phyloP scores from a whole-genome alignment of 1,140 invertebrate genomes.

The Bombus breviceps region DNA sequence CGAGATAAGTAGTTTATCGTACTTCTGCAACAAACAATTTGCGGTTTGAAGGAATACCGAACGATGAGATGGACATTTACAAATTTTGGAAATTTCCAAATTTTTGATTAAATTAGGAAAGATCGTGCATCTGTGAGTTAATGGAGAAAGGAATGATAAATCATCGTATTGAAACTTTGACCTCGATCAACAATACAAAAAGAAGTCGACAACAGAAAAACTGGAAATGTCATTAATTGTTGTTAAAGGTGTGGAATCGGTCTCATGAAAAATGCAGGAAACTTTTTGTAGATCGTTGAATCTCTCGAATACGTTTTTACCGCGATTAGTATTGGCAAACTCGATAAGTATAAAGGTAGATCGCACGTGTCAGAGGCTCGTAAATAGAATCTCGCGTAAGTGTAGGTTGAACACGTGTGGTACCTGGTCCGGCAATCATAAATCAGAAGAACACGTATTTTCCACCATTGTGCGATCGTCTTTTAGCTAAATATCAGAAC shows the following conservation, averaged over 20 bases:
- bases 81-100: background rate
- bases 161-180: background rate
- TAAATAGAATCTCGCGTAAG: slow-evolving; percentile 28
- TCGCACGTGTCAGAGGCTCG: slow-evolving; percentile 6
- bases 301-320: background rate
- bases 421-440: slow-evolving; percentile 4
- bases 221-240: background rate
- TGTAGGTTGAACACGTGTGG: background rate
- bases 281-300: background rate
- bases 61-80: no score
- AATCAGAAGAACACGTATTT: slow-evolving; percentile 3
- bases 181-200: background rate
- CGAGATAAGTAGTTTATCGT: no score
- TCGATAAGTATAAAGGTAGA: background rate
- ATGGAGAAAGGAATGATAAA: background rate
- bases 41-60: no score
- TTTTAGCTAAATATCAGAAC: slow-evolving; percentile 17
- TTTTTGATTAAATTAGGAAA: background rate
- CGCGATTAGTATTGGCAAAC: background rate
- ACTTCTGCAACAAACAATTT: no score
- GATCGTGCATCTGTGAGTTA: background rate
- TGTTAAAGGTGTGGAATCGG: no score
- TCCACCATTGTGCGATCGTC: background rate
- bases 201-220: background rate
- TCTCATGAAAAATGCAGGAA: background rate